Evolutionary conservation across 1,140 invertebrate genomes (phyloP).

Genomic region (Drosophila paulistorum): DNA sequence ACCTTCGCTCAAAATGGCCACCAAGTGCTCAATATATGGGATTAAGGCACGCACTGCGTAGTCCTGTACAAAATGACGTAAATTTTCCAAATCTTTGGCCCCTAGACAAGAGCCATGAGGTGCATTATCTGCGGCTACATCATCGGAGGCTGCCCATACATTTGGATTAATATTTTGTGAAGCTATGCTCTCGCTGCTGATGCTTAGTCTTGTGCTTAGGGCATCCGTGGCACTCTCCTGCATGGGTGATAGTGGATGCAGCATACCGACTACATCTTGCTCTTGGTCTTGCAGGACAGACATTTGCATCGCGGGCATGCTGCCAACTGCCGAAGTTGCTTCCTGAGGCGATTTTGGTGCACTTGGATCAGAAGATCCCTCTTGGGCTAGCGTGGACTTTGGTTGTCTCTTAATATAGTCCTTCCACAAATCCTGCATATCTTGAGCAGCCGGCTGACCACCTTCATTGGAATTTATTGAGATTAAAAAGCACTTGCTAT

Average conservation of each 20-base stretch:
- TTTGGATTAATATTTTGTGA: conserved; percentile 85
- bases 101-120: conserved; percentile 90
- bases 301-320: conserved; percentile 84
- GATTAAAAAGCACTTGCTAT: conserved; percentile 93
- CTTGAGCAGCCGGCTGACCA: conserved; percentile 83
- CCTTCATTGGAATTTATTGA: conserved; percentile 90
- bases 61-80: conserved; percentile 93
- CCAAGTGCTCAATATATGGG: conserved; percentile 95
- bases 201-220: conserved; percentile 83
- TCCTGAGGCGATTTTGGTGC: conserved; percentile 86
- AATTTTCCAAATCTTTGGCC: conserved; percentile 91
- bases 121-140: conserved; percentile 82
- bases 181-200: conserved; percentile 85
- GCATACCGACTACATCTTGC: conserved; percentile 68
- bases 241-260: conserved; percentile 87
- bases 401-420: conserved; percentile 88
- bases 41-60: conserved; percentile 94
- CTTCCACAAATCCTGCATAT: conserved; percentile 92
- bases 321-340: conserved; percentile 83
- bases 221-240: conserved; percentile 80
- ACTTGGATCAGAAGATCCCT: conserved; percentile 85
- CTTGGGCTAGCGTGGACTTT: conserved; percentile 82
- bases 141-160: conserved; percentile 84
- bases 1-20: conserved; percentile 92
- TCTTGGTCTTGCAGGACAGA: conserved; percentile 63